phyloP scores from a whole-genome alignment of 2,888 invertebrate genomes.

The Scaptodrosophila latifasciaeformis region DNA sequence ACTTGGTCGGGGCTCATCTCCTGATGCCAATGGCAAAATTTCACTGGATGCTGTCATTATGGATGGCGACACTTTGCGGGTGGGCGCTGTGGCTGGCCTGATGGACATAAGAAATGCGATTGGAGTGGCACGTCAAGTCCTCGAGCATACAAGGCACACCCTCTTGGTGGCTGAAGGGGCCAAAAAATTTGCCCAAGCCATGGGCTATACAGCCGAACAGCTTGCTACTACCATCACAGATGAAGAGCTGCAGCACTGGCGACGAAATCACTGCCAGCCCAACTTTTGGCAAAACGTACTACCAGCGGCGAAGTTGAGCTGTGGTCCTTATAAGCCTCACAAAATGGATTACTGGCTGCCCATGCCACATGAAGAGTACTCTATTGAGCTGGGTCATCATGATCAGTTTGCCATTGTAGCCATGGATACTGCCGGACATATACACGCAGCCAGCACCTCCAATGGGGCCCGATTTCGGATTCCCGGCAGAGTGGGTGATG shows the following conservation, averaged over 20 bases:
- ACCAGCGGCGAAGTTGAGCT: conserved; percentile 85
- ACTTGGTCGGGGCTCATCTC: conserved; percentile 96
- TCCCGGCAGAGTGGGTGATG: conserved; percentile 79
- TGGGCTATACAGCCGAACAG: conserved; percentile 89
- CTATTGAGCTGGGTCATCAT: conserved; percentile 82
- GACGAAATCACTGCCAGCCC: conserved; percentile 88
- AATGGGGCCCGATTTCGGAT: conserved; percentile 95
- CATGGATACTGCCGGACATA: conserved; percentile 83
- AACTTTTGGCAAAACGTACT: conserved; percentile 94
- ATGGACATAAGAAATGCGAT: conserved; percentile 88
- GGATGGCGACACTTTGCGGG: conserved; percentile 87
- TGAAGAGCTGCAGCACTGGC: conserved; percentile 85
- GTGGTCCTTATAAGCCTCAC: conserved; percentile 87
- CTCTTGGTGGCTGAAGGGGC: conserved; percentile 91
- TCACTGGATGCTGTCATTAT: conserved; percentile 97
- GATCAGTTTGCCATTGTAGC: conserved; percentile 97
- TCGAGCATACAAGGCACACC: conserved; percentile 92
- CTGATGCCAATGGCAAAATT: conserved; percentile 96
- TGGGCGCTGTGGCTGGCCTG: conserved; percentile 91
- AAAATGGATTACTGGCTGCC: neutral
- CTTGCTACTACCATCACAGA: conserved; percentile 83
- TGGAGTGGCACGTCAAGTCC: conserved; percentile 90
- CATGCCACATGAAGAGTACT: conserved; percentile 16
- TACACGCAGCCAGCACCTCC: conserved; percentile 94
- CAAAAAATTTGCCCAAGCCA: conserved; percentile 89